Conservation (phyloP, 1,140 invertebrate genomes). For the Hycleus phaleratus region DNA sequence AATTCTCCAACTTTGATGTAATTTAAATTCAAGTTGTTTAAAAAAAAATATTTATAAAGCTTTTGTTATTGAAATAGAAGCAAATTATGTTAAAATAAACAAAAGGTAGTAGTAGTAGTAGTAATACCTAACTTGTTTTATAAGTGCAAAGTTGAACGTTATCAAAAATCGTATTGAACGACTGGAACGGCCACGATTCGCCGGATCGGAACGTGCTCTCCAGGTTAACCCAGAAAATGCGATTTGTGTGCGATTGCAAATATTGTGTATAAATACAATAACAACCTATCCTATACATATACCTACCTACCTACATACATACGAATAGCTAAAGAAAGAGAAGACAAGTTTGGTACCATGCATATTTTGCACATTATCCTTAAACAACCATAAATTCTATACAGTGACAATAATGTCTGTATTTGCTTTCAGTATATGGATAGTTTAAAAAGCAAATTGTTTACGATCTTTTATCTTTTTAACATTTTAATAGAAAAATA, state of each 20-base stretch:
- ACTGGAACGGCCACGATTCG: constrained; percentile 9
- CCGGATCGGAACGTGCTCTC: constrained; percentile 5
- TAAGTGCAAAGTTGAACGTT: background rate
- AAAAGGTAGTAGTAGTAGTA: constrained; percentile 4
- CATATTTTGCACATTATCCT: background rate
- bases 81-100: constrained; percentile 16
- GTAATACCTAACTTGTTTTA: no score
- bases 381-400: constrained; percentile 9
- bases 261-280: constrained; percentile 7
- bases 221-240: constrained; percentile 13
- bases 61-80: constrained; percentile 12
- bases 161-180: constrained; percentile 11
- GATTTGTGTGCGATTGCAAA: constrained; percentile 16
- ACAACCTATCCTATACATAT: background rate
- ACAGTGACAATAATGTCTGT: constrained; percentile 11
- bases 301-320: no score
- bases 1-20: no score
- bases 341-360: no score
- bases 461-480: constrained; percentile 4
- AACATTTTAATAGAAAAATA: constrained; percentile 1
- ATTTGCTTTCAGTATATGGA: constrained; percentile 3
- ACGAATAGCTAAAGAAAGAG: no score
- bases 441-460: constrained; percentile 2
- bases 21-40: no score
- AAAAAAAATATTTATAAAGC: no score